Percentiles rank a stretch among this genome's conserved stretches.
phyloP scores from a whole-genome alignment of 1,140 invertebrate species.

The Megathymus violae region DNA sequence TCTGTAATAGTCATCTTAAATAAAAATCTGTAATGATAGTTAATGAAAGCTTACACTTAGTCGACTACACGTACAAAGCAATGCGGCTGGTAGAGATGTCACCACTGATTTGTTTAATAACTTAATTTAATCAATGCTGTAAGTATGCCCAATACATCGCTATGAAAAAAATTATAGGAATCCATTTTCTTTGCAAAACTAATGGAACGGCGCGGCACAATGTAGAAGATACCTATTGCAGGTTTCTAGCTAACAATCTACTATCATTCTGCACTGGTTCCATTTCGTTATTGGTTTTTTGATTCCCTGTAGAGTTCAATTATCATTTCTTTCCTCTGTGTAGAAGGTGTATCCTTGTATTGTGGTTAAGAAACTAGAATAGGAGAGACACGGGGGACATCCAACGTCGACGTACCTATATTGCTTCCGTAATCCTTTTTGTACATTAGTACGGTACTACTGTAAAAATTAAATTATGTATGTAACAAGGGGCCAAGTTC shows the following conservation, averaged over 20 bases:
- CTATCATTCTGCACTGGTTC: conserved; percentile 42
- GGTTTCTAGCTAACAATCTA: conserved; percentile 38
- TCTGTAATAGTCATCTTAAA: too few relatives aligned
- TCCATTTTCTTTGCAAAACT: not conserved
- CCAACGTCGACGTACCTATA: conserved; percentile 1
- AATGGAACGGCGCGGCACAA: not conserved
- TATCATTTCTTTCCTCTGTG: conserved; percentile 20
- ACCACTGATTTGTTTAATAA: too few relatives aligned
- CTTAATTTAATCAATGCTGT: too few relatives aligned
- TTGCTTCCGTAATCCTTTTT: conserved; percentile 7
- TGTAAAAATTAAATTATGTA: too few relatives aligned
- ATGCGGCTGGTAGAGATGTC: too few relatives aligned
- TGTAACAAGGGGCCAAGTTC: too few relatives aligned
- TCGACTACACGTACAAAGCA: too few relatives aligned
- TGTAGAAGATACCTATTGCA: conserved; percentile 1
- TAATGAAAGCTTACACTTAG: too few relatives aligned
- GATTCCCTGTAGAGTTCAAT: conserved; percentile 24
- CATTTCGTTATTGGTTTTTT: conserved; percentile 44
- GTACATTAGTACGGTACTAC: not conserved
- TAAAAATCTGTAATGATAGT: too few relatives aligned
- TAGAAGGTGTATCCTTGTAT: conserved; percentile 26
- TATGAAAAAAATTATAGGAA: too few relatives aligned
- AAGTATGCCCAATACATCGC: too few relatives aligned
- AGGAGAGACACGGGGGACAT: conserved; percentile 19
- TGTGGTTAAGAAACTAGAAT: conserved; percentile 19